A percentile compares a stretch with the other conserved stretches of the same genome.
Conservation (phyloP, 2,797 vertebrate genomes). For the Distichodus sexfasciatus region DNA sequence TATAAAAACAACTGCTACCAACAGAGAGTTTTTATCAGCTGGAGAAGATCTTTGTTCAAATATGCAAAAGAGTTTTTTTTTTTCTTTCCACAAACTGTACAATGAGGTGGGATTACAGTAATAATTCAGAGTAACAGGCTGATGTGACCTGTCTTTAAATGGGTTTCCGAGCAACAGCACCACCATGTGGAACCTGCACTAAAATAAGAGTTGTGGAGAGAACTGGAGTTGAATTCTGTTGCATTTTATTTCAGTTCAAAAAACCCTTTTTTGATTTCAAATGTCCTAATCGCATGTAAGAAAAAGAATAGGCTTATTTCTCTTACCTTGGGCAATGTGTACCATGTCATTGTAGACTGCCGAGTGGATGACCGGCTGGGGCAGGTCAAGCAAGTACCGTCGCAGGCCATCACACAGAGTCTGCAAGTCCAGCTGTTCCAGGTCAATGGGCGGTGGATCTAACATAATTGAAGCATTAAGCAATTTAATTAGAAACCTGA, state of each 20-base stretch:
- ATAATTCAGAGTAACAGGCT: no score
- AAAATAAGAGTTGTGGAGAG: not conserved
- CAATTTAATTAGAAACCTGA: not conserved
- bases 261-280: no score
- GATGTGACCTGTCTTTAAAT: not conserved
- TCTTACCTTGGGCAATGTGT: constrained; percentile 87
- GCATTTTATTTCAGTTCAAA: no score
- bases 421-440: constrained; percentile 86
- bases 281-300: no score
- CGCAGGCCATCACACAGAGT: constrained; percentile 85
- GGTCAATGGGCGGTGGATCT: constrained; percentile 76
- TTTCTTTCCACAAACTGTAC: no score
- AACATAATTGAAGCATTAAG: constrained; percentile 11
- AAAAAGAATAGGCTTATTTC: no score
- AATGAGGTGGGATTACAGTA: no score
- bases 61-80: no score
- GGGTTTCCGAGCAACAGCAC: constrained; percentile 33
- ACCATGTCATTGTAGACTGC: constrained; percentile 83
- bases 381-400: constrained; percentile 90
- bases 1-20: not conserved
- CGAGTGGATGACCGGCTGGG: constrained; percentile 87
- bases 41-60: not conserved
- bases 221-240: no score
- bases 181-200: constrained; percentile 31
- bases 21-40: not conserved